Evolutionary conservation across 2,797 vertebrate genomes (phyloP).

Genomic region (Rhinoraja longicauda): DNA sequence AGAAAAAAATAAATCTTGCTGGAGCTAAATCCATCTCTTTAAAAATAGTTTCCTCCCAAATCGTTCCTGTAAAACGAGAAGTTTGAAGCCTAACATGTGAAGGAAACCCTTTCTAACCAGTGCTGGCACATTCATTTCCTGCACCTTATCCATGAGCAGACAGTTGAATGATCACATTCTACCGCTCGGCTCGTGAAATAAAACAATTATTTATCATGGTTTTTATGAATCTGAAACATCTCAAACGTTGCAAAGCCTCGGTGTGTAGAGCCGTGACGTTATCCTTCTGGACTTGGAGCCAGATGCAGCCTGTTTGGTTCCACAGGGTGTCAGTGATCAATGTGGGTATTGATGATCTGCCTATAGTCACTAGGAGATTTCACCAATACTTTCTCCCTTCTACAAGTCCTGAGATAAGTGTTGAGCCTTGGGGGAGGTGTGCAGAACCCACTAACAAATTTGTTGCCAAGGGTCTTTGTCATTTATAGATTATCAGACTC

Average conservation of each 20-base stretch:
- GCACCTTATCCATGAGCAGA: not conserved
- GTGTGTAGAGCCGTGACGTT: not conserved
- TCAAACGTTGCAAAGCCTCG: not conserved
- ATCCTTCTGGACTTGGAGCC: not conserved
- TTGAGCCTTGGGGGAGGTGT: not conserved
- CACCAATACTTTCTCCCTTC: not conserved
- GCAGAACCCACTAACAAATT: not conserved
- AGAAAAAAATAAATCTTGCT: not conserved
- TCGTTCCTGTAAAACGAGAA: not conserved
- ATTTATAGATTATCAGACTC: not conserved
- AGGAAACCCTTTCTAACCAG: not conserved
- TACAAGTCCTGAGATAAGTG: not conserved
- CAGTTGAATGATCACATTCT: not conserved
- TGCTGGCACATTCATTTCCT: not conserved
- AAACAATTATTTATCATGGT: not conserved
- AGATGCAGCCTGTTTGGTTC: not conserved
- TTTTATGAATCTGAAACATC: not conserved
- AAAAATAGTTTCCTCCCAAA: not conserved
- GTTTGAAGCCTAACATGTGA: not conserved
- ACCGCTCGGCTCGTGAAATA: not conserved
- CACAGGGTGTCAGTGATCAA: not conserved
- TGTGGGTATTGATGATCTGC: not conserved
- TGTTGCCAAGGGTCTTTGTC: not conserved
- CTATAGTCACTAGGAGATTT: constrained; percentile 20
- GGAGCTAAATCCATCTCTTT: not conserved